Evolutionary conservation across 2,113 vertebrate genomes (phyloP).

Genomic region (Eolophus roseicapilla): DNA sequence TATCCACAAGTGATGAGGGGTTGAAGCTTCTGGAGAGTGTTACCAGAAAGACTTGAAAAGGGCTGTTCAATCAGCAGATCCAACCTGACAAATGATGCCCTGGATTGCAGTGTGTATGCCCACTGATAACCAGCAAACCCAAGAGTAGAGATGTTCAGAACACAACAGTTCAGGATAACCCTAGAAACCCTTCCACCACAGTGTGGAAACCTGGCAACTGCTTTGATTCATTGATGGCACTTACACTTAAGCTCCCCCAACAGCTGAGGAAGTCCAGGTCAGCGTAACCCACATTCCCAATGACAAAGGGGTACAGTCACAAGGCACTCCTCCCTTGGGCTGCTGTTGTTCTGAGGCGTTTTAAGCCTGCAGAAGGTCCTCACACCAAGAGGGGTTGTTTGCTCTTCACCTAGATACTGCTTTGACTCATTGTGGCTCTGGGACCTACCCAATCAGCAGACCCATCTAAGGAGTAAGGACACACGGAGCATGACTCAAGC

Average conservation of each 20-base stretch:
- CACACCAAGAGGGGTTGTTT: neutral
- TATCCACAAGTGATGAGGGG: neutral
- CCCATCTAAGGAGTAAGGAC: neutral
- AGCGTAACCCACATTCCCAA: neutral
- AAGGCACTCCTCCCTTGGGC: neutral
- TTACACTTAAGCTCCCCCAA: neutral
- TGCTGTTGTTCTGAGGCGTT: neutral
- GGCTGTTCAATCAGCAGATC: neutral
- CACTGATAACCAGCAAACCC: neutral
- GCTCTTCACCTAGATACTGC: neutral
- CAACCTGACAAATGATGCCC: conserved; percentile 31
- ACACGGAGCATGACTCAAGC: neutral
- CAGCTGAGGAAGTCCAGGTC: neutral
- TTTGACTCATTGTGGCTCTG: neutral
- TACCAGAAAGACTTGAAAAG: neutral
- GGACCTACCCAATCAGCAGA: neutral
- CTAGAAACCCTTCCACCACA: neutral
- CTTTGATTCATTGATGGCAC: neutral
- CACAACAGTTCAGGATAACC: neutral
- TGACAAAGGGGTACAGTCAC: neutral
- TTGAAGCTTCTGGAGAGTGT: neutral
- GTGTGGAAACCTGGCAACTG: neutral
- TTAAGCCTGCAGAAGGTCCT: neutral
- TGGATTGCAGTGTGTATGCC: neutral
- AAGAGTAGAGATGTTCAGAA: neutral